Conservation (phyloP, 2,888 invertebrate species). For the Dusona sp. region DNA sequence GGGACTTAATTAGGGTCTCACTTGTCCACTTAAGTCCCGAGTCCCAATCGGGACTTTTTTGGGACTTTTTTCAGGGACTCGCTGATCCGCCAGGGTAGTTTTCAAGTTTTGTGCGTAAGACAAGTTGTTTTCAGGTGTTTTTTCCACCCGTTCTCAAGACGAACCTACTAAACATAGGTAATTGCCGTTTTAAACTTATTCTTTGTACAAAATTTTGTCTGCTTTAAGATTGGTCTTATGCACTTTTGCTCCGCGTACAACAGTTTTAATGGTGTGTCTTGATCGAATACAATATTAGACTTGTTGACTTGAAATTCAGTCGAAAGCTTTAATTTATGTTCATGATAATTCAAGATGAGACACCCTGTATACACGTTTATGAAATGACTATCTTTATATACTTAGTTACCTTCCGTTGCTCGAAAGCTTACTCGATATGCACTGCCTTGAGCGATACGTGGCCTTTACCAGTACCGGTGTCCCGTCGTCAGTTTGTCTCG, state of each 20-base stretch:
- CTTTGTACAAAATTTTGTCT: background rate
- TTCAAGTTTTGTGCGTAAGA: background rate
- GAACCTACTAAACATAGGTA: background rate
- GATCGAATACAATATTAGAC: background rate
- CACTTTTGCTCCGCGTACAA: background rate
- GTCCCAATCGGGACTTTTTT: no score
- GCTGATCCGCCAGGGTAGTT: no score
- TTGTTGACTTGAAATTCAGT: background rate
- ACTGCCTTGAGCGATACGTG: slow-evolving; percentile 54
- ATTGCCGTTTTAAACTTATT: background rate
- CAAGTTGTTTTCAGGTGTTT: background rate
- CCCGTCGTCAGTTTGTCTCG: slow-evolving; percentile 28
- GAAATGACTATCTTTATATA: background rate
- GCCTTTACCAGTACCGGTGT: slow-evolving; percentile 25
- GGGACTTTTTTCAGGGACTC: no score
- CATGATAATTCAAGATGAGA: background rate
- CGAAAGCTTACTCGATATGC: slow-evolving; percentile 61
- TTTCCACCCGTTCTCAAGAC: background rate
- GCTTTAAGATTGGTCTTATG: background rate
- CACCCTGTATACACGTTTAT: background rate
- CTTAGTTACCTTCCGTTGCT: slow-evolving; percentile 19
- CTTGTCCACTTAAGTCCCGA: no score
- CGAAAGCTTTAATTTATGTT: background rate
- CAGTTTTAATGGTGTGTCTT: background rate
- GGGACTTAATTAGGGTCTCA: no score